These are phyloP conservation scores for Panulirus ornatus DNA, from an alignment of 1,140 invertebrate species.

Conservation along the genomic window DNA sequence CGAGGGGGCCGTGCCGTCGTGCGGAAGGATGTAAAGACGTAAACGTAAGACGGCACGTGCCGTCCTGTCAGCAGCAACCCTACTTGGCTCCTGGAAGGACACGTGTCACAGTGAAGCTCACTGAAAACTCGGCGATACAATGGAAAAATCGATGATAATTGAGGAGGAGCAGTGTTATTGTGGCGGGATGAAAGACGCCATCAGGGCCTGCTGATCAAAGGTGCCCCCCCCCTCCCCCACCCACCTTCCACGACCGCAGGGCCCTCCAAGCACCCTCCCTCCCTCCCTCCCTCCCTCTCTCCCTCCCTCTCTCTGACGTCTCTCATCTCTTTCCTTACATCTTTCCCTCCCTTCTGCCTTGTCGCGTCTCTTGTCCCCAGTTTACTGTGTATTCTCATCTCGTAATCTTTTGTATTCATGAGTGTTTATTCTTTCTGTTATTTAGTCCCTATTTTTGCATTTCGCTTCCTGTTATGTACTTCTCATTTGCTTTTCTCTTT, in stretches of 20 bases:
- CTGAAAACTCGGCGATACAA: neutral
- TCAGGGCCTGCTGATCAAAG: neutral
- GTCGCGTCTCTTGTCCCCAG: neutral
- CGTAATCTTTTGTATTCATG: neutral
- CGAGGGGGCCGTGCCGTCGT: too few relatives aligned
- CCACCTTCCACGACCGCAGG: neutral
- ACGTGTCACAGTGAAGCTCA: neutral
- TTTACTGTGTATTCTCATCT: neutral
- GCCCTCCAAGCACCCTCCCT: neutral
- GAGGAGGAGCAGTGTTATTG: neutral
- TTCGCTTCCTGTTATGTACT: neutral
- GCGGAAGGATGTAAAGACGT: too few relatives aligned
- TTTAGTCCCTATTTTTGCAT: neutral
- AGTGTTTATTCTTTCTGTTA: constrained; percentile 21
- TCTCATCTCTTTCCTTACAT: neutral
- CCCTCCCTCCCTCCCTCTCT: neutral
- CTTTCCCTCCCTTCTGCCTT: neutral
- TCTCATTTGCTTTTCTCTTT: neutral
- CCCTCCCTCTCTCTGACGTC: constrained; percentile 23
- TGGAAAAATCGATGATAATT: neutral
- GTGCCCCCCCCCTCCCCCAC: neutral
- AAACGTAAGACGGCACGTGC: too few relatives aligned
- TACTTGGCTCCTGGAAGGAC: neutral
- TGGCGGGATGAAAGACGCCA: neutral
- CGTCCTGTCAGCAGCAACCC: too few relatives aligned